These are phyloP conservation scores for Chaunax sp. DNA, from an alignment of 2,797 vertebrate species.

Conservation along the genomic window DNA sequence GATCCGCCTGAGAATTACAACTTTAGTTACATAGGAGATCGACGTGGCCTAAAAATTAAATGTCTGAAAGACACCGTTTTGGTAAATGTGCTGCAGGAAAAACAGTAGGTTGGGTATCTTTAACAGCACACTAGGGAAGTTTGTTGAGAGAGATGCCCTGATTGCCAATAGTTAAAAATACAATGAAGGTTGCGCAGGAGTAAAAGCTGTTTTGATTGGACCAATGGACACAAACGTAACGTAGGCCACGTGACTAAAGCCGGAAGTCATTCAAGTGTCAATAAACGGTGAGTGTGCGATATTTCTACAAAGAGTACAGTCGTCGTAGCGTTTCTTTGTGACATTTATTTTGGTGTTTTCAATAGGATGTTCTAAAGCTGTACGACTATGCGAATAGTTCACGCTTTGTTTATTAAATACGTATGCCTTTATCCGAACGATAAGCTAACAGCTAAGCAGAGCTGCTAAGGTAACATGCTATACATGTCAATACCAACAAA, in stretches of 20 bases:
- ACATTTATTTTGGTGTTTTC: background rate
- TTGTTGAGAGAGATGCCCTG: no score
- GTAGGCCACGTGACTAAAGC: slow-evolving; percentile 66
- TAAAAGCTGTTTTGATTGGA: slow-evolving; percentile 3
- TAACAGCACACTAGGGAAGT: no score
- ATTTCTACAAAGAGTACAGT: background rate
- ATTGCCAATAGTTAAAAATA: background rate
- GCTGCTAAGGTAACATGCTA: slow-evolving; percentile 16
- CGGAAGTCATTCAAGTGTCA: slow-evolving; percentile 64
- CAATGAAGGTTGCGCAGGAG: background rate
- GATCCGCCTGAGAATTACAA: no score
- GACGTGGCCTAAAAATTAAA: no score
- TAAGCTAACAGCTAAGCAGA: slow-evolving; percentile 23
- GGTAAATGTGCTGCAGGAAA: no score
- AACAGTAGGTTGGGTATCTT: no score
- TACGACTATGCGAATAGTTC: accelerated
- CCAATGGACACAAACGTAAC: slow-evolving; percentile 29
- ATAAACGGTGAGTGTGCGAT: slow-evolving; percentile 73
- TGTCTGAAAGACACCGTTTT: no score
- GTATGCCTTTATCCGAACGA: background rate
- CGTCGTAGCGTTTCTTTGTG: background rate
- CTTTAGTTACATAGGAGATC: no score
- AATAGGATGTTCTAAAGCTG: accelerated
- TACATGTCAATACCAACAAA: no score
- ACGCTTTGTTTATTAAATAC: background rate